Base-by-base conservation (phyloP, 2,113 vertebrate genomes). In the Kryptolebias marmoratus region DNA sequence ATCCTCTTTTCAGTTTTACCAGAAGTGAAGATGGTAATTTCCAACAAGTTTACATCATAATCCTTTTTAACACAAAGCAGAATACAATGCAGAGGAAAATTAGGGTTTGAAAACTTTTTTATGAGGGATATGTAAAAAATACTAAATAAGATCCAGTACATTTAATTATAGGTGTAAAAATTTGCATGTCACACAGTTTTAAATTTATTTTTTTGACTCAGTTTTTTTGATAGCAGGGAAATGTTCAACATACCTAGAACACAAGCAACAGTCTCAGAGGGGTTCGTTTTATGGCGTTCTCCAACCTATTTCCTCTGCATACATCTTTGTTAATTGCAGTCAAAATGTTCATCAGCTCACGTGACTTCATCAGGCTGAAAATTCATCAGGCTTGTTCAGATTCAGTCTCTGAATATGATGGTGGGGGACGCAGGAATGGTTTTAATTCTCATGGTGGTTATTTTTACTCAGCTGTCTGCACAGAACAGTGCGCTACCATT, bases 11-110 rank as follows among this genome's bases (percentile, higher is more conserved):
- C 14, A 5, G 56, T 75, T 69, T 10, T 44, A 45, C 12, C 44
- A 11, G 30, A 71, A 48, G 18, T 28, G 15, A 22, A 11, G 16
- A 13, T 18, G 48, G 53, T 13, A 11, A 52, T 44, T 44, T 63
- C 45, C 44, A 49, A 62, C 28, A 22, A 22, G 5, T 42, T 54
- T 30, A 52, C 56, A 55, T 47, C 9, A 28, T 45, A 36, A 57
- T 42, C 44, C 58, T 30, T 57, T 57, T 56, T 42, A 57, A 57
- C 62, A 39, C 32, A 68, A 57, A 49, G 58, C 61, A 53, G 2
- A 14, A 36, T n/a, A 57, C 44, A 64, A 49, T 14, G 16, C 22
- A 30, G 39, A 0, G 1, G 18, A 47, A 58, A 67, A 11, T 14
- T 15, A 58, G 31, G 22, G 12, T 57, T 68, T 42, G 39, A 1